Evolutionary conservation across 2,888 invertebrate genomes (phyloP).

Genomic region (Eugnorisma glareosa): DNA sequence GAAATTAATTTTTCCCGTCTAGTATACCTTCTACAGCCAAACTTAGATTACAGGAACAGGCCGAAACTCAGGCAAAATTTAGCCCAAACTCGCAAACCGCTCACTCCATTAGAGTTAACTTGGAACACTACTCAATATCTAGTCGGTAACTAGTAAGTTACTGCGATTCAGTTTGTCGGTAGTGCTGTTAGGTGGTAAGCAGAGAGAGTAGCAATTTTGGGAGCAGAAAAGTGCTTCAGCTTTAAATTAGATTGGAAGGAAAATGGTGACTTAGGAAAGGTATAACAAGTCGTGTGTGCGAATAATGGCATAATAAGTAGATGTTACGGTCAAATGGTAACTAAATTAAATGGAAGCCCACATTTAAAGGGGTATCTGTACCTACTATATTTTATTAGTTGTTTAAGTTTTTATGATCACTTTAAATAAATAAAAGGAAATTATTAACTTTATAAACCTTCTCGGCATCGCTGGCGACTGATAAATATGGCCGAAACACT

Average conservation of each 20-base stretch:
- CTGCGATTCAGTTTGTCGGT: slow-evolving; percentile 25
- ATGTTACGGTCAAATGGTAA: not conserved
- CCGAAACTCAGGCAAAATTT: slow-evolving; percentile 25
- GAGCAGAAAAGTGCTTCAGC: not conserved
- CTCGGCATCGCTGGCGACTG: not conserved
- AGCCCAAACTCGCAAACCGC: slow-evolving; percentile 22
- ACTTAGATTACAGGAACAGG: slow-evolving; percentile 39
- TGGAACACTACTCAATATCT: slow-evolving; percentile 29
- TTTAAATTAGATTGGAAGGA: not conserved
- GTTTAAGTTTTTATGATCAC: not conserved
- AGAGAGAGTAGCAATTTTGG: not conserved
- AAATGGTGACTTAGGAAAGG: not conserved
- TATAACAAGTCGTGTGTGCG: not conserved
- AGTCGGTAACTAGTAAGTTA: slow-evolving; percentile 28
- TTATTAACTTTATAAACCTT: not conserved
- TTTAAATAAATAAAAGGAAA: not conserved
- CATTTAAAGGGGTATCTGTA: not conserved
- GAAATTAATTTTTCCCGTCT: slow-evolving; percentile 17
- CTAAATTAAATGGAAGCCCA: not conserved
- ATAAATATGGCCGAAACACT: not conserved
- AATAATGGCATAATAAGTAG: not conserved
- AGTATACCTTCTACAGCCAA: not conserved
- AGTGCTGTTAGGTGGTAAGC: not conserved
- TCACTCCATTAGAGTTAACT: slow-evolving; percentile 45
- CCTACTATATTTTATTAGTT: no score